A percentile compares a stretch with the other conserved stretches of the same genome.
Evolutionary conservation across 2,113 vertebrate species (phyloP).

Genomic region (Dasyprocta punctata): DNA sequence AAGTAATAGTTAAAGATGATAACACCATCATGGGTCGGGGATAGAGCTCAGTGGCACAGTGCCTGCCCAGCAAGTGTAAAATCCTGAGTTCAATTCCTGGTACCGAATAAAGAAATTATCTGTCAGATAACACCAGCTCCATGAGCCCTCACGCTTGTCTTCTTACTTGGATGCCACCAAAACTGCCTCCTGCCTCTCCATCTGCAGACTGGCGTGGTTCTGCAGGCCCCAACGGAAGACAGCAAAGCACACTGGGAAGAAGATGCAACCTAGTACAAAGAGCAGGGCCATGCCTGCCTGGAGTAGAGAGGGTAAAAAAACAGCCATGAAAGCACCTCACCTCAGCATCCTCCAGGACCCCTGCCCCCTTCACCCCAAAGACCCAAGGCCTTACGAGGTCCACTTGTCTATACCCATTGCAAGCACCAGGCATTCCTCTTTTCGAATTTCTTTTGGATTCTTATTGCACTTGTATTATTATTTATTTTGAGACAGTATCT

Average conservation of each 20-base stretch:
- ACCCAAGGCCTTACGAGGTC: neutral
- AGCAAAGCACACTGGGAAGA: conserved; percentile 85
- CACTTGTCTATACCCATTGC: neutral
- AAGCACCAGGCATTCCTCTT: neutral
- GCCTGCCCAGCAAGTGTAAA: too few species aligned
- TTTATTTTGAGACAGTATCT: neutral
- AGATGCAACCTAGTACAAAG: conserved; percentile 85
- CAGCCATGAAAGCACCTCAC: neutral
- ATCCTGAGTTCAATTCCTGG: too few species aligned
- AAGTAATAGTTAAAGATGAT: neutral
- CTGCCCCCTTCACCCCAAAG: too few species aligned
- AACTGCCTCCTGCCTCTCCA: conserved; percentile 72
- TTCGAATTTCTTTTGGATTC: neutral
- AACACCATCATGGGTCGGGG: too few species aligned
- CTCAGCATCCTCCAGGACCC: neutral
- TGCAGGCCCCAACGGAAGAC: conserved; percentile 74
- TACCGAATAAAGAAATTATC: too few species aligned
- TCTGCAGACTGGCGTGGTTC: conserved; percentile 48
- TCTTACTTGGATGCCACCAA: conserved; percentile 82
- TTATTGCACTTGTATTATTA: neutral
- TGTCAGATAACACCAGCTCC: neutral
- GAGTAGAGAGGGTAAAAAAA: conserved; percentile 2
- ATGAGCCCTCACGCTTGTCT: neutral
- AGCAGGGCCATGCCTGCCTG: conserved; percentile 85
- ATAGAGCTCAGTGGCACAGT: too few species aligned